These are phyloP conservation scores for Tipula unca DNA, from an alignment of 2,888 invertebrate species.

Conservation along the genomic window DNA sequence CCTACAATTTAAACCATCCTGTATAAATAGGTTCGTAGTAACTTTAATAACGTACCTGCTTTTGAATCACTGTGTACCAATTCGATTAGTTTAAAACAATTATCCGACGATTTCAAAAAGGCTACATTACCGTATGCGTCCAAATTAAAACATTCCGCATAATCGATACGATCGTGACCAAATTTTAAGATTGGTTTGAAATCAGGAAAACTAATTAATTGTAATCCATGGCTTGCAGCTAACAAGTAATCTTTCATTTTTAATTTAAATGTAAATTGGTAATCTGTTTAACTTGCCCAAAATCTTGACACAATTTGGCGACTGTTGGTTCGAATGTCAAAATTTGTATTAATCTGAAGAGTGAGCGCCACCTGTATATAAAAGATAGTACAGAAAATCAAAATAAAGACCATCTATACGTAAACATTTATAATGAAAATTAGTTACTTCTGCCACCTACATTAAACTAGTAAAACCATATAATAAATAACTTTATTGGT, in stretches of 20 bases:
- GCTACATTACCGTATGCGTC: not conserved
- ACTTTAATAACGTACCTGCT: not conserved
- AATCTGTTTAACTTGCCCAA: not conserved
- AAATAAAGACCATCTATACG: not conserved
- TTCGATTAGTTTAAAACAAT: not conserved
- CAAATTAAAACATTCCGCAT: not conserved
- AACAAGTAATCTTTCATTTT: not conserved
- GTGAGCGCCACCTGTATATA: not conserved
- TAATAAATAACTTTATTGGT: not conserved
- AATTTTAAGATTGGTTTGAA: not conserved
- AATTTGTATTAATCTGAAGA: not conserved
- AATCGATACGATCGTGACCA: not conserved
- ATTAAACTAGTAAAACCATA: not conserved
- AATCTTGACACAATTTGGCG: not conserved
- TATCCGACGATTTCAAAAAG: not conserved
- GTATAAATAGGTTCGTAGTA: not conserved
- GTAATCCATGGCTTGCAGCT: not conserved
- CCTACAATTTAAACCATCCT: not conserved
- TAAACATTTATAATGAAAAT: not conserved
- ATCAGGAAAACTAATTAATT: not conserved
- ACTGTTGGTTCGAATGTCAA: not conserved
- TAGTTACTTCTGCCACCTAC: not conserved
- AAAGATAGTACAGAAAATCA: not conserved
- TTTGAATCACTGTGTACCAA: not conserved
- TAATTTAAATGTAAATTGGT: not conserved